Base-by-base conservation (phyloP, 2,113 vertebrate genomes). In the Axis porcinus region DNA sequence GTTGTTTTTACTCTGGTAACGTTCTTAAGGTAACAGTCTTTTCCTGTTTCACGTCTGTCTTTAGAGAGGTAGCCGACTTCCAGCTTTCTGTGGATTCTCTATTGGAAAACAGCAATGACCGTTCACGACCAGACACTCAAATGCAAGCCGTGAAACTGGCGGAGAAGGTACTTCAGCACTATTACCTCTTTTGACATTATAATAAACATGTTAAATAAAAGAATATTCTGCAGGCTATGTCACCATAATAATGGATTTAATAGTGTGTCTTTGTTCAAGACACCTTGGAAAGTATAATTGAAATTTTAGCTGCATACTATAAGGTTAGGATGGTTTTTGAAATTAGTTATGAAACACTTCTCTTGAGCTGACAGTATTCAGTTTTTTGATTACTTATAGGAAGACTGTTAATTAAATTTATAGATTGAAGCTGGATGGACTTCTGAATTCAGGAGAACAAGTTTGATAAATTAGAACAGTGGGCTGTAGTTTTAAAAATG, bases 21-120 rank as follows among this genome's bases (percentile, higher is more conserved):
- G 0, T 45, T 91, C 95, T 87, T 86, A 93, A 91, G 30, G 17
- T 93, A 92, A 92, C 11, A 86, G 2, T 7, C 45, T 81, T 70
- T 17, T 81, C 67, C 79, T 7, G 0, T 91, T 28, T 47, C 89
- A 19, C 82, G 0, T 87, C 70, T 88, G 23, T 93, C 82, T 97
- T 88, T 64, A 99, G 99, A 57, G 98, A 96, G 43, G 97, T 94
- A 94, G 98, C 99, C 88, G 99, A 99, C 98, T 99, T 99, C 93
- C 99, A 98, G 81, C 95, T 99, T 93, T 99, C 98, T 2, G 11
- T 99, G 87, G 98, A 93, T 96, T 97, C 99, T 25, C 60, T 99
- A 78, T 90, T 98, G 90, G 93, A 94, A 97, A 96, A 94, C 43
- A 98, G 67, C 81, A 88, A 97, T 60, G 88, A 98, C 57, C 62